These are phyloP conservation scores for Cephus pygmeus DNA, from an alignment of 2,888 invertebrate genomes.

Conservation along the genomic window DNA sequence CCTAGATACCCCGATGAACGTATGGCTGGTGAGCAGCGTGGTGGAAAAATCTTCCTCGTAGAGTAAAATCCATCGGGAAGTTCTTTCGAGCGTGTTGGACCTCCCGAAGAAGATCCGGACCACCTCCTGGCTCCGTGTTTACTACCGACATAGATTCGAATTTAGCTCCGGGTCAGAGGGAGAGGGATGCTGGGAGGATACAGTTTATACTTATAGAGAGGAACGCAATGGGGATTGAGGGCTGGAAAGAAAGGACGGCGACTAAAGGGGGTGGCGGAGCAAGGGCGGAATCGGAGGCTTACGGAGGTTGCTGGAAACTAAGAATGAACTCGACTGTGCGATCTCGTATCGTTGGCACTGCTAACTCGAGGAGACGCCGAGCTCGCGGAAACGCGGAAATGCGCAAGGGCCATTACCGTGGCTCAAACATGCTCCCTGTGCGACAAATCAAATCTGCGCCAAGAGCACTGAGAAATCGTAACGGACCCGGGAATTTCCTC, in stretches of 20 bases:
- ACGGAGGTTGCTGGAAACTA: neutral
- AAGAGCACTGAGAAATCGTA: conserved; percentile 40
- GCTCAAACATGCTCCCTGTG: conserved; percentile 46
- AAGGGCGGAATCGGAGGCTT: neutral
- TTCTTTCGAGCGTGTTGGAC: neutral
- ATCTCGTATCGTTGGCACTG: conserved; percentile 45
- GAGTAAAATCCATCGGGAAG: neutral
- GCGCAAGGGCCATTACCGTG: conserved; percentile 48
- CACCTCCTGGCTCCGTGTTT: conserved; percentile 19
- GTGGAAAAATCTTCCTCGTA: neutral
- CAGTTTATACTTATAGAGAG: neutral
- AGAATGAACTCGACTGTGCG: conserved; percentile 44
- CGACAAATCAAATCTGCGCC: conserved; percentile 57
- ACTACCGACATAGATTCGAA: conserved; percentile 39
- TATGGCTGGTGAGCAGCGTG: neutral
- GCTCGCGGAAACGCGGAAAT: conserved; percentile 43
- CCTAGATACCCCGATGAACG: neutral
- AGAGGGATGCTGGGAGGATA: neutral
- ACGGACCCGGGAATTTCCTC: conserved; percentile 43
- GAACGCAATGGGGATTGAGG: neutral
- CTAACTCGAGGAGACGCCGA: conserved; percentile 48
- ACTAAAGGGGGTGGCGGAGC: neutral
- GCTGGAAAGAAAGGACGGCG: neutral
- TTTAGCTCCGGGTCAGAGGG: conserved; percentile 29
- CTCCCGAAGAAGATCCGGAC: neutral